Evolutionary conservation across 2,113 vertebrate species (phyloP).

Genomic region (Clupea harengus): DNA sequence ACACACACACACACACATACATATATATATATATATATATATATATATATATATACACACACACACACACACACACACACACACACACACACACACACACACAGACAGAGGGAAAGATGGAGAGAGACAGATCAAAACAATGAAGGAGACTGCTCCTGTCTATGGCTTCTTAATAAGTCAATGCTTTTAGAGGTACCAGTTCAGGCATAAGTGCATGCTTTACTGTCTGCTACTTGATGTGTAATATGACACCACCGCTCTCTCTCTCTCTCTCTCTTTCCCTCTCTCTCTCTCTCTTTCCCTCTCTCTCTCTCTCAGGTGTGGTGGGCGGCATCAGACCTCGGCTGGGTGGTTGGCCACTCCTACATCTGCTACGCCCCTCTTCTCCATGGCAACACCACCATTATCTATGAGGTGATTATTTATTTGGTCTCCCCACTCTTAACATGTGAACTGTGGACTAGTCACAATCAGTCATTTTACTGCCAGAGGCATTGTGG

Average conservation of each 20-base stretch:
- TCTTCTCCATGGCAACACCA: slow-evolving; percentile 90
- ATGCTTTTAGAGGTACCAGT: no score
- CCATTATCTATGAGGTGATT: slow-evolving; percentile 91
- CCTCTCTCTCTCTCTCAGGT: slow-evolving; percentile 72
- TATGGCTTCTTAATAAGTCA: no score
- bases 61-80: neutral
- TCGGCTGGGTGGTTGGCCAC: slow-evolving; percentile 98
- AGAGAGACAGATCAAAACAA: neutral
- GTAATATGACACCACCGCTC: no score
- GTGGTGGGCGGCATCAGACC: slow-evolving; percentile 97
- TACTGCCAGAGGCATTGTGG: no score
- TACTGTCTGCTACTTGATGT: no score
- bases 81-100: no score
- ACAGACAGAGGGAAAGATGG: neutral
- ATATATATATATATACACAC: no score
- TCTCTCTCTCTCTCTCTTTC: no score
- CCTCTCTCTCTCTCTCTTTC: no score
- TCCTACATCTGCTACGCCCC: slow-evolving; percentile 97
- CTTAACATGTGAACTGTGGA: neutral
- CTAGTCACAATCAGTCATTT: no score
- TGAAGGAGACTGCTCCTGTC: neutral
- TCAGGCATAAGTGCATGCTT: no score
- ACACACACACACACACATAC: neutral
- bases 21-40: no score
- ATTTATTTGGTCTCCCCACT: neutral